Evolutionary conservation across 1,140 invertebrate species (phyloP).

Genomic region (Platyura marginata): DNA sequence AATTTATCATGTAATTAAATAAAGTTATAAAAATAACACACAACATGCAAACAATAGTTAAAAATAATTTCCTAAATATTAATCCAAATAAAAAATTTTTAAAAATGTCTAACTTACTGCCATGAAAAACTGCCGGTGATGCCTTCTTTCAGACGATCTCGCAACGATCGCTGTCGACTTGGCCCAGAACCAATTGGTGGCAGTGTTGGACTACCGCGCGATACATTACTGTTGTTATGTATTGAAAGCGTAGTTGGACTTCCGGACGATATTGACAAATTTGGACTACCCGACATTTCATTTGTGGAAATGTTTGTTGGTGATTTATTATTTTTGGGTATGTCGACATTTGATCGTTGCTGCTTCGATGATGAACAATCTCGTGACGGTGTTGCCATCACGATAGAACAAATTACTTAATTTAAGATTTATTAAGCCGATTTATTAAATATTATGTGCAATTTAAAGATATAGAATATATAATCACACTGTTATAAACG

Average conservation of each 20-base stretch:
- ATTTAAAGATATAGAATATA: too few relatives aligned
- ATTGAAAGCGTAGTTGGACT: constrained; percentile 1
- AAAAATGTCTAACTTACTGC: constrained; percentile 55
- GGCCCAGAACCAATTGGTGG: constrained; percentile 34
- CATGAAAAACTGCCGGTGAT: constrained; percentile 54
- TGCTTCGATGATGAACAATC: background rate
- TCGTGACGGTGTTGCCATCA: background rate
- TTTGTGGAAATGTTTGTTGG: background rate
- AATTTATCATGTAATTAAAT: too few relatives aligned
- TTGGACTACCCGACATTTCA: background rate
- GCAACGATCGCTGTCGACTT: constrained; percentile 40
- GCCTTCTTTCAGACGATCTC: constrained; percentile 51
- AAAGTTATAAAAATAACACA: too few relatives aligned
- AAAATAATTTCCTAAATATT: too few relatives aligned
- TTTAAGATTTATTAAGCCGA: too few relatives aligned
- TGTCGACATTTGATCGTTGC: background rate
- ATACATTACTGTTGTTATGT: constrained; percentile 6
- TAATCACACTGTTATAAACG: too few relatives aligned
- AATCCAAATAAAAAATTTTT: too few relatives aligned
- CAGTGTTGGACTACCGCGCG: constrained; percentile 10
- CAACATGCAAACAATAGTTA: too few relatives aligned
- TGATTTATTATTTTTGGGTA: background rate
- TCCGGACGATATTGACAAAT: background rate
- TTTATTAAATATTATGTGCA: too few relatives aligned
- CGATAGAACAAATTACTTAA: background rate